These are phyloP conservation scores for Drosophila nasuta DNA, from an alignment of 1,140 invertebrate genomes.

Conservation along the genomic window DNA sequence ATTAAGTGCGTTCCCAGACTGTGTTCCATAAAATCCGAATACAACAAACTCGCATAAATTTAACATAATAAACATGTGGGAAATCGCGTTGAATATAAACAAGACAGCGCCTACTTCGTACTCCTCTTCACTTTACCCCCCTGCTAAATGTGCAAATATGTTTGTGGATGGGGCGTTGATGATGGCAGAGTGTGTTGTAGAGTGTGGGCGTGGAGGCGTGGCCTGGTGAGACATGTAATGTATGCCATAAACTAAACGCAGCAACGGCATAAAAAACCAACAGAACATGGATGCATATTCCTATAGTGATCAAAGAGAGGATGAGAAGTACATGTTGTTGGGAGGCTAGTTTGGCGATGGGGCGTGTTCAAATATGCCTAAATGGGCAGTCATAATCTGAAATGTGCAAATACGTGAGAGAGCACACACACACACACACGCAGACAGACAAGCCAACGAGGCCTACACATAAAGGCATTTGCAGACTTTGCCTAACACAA, in stretches of 20 bases:
- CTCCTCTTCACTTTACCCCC: neutral
- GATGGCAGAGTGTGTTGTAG: neutral
- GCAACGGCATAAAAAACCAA: slow-evolving; percentile 65
- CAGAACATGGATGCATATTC: slow-evolving; percentile 58
- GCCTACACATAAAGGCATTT: slow-evolving; percentile 8
- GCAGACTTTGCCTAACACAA: slow-evolving; percentile 45
- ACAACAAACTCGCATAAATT: slow-evolving; percentile 77
- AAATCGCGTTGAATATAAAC: slow-evolving; percentile 71
- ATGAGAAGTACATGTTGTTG: neutral
- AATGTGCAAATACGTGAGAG: slow-evolving; percentile 40
- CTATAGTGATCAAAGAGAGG: slow-evolving; percentile 8
- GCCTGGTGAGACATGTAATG: slow-evolving; percentile 52
- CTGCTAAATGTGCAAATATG: slow-evolving; percentile 64
- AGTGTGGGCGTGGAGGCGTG: slow-evolving; percentile 8
- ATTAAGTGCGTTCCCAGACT: slow-evolving; percentile 21
- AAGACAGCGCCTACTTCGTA: slow-evolving; percentile 13
- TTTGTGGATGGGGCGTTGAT: slow-evolving; percentile 39
- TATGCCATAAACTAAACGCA: slow-evolving; percentile 74
- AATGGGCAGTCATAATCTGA: slow-evolving; percentile 74
- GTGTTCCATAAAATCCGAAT: slow-evolving; percentile 55
- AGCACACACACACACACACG: slow-evolving; percentile 1
- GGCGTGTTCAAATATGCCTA: slow-evolving; percentile 37
- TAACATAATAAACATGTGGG: slow-evolving; percentile 79
- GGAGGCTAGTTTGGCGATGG: slow-evolving; percentile 10
- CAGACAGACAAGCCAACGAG: neutral